Conservation (phyloP, 2,113 vertebrate genomes). For the Sakesphorus luctuosus region DNA sequence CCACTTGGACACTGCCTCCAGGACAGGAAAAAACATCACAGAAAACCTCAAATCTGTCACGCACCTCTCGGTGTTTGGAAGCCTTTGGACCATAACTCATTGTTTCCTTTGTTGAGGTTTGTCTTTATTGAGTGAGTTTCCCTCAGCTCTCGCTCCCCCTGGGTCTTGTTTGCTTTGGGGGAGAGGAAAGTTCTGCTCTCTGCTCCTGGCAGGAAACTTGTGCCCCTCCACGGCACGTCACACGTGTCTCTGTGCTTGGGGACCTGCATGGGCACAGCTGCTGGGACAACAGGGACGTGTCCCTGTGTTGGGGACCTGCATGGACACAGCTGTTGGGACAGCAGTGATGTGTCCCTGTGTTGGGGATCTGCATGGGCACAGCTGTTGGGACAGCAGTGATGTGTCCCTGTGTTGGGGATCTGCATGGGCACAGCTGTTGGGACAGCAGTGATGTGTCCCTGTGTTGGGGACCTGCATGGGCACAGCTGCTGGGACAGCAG, state of each 20-base stretch:
- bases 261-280: neutral
- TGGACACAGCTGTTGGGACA: too few species aligned
- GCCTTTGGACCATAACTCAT: neutral
- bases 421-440: neutral
- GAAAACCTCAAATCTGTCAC: neutral
- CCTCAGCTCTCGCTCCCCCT: neutral
- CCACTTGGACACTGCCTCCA: neutral
- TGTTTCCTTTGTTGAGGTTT: slow-evolving; percentile 23
- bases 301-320: too few species aligned
- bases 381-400: neutral
- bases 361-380: neutral
- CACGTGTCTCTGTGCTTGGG: rapidly evolving
- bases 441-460: neutral
- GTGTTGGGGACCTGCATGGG: neutral
- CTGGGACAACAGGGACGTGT: neutral
- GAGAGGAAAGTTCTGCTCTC: neutral
- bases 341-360: too few species aligned
- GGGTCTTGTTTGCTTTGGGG: neutral
- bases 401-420: neutral
- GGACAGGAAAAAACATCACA: slow-evolving; percentile 22
- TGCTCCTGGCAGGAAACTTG: neutral
- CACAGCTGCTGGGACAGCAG: neutral
- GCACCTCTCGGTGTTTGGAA: neutral
- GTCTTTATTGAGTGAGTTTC: neutral
- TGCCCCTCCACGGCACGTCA: rapidly evolving